Evolutionary conservation across 1,140 invertebrate species (phyloP), one percentile per base, ranked within the genome.

Genomic region (Drosophila tristis): DNA sequence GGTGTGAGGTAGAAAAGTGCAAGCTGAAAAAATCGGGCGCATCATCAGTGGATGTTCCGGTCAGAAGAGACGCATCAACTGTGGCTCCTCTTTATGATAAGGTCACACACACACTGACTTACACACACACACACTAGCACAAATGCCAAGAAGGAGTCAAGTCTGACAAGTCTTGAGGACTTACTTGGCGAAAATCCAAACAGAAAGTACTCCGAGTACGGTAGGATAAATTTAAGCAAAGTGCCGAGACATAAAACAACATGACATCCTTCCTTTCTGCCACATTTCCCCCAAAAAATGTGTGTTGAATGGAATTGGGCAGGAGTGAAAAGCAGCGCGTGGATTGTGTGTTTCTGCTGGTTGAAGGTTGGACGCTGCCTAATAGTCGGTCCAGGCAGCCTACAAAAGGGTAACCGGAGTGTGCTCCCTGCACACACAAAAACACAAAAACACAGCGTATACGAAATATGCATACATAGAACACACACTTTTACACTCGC

Each of bases 91-190:
- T 26, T 5, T 26, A 20, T 26, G 26, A 87, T 86, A 86, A 86
- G 87, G 78, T 74, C 74, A 64, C 67, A 63, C 68, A 50, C 39
- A 62, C 47, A 20, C 20, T 20, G 20, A 20, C 2, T 20, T 20
- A 20, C 20, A 20, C 1, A 20, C 20, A 20, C 20, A 20, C 20
- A 20, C 1, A 20, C 20, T 20, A 20, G 2, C 20, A 1, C 20
- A 20, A 2, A 20, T 1, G 20, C 20, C 1, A 20, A 20, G 1
- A 20, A 2, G 1, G 20, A 20, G 20, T 20, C 20, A 80, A 87
- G 74, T 78, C 74, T 79, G 82, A 82, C 75, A 87, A 86, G 20
- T 20, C 82, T 78, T 87, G 87, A 86, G 78, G 74, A 87, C 82
- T 86, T 86, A 86, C 70, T 86, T 86, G 87, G 74, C 81, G 78